phyloP scores from a whole-genome alignment of 2,888 invertebrate species.

The Hipparchia sbordonii region DNA sequence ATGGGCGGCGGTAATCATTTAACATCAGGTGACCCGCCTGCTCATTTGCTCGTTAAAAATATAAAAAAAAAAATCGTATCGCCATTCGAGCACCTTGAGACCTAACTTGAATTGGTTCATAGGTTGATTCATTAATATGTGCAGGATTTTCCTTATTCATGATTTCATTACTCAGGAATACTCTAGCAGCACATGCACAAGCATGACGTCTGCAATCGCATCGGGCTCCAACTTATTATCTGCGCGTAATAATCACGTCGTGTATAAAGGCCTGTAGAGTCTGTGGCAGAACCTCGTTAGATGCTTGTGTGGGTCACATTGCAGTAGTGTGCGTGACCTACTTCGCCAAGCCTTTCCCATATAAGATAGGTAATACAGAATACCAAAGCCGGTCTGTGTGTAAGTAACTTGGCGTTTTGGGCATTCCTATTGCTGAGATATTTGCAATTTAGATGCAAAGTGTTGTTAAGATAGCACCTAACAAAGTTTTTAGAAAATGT shows the following conservation, averaged over 20 bases:
- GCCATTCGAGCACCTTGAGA: no score
- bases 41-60: no score
- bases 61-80: no score
- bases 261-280: neutral
- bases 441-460: neutral
- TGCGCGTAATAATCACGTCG: neutral
- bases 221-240: neutral
- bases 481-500: neutral
- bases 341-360: conserved; percentile 27
- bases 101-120: no score
- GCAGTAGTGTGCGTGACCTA: conserved; percentile 68
- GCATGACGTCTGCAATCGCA: no score
- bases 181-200: no score
- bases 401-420: conserved; percentile 30
- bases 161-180: no score
- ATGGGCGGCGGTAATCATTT: no score
- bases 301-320: conserved; percentile 46
- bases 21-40: no score
- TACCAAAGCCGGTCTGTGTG: conserved; percentile 28
- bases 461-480: neutral
- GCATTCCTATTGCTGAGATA: conserved; percentile 18
- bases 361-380: conserved; percentile 21
- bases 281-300: conserved; percentile 16
- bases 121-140: no score
- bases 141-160: no score